Percentiles rank a stretch among this genome's conserved stretches.
phyloP scores from a whole-genome alignment of 2,797 vertebrate genomes.

The Bufotes viridis region DNA sequence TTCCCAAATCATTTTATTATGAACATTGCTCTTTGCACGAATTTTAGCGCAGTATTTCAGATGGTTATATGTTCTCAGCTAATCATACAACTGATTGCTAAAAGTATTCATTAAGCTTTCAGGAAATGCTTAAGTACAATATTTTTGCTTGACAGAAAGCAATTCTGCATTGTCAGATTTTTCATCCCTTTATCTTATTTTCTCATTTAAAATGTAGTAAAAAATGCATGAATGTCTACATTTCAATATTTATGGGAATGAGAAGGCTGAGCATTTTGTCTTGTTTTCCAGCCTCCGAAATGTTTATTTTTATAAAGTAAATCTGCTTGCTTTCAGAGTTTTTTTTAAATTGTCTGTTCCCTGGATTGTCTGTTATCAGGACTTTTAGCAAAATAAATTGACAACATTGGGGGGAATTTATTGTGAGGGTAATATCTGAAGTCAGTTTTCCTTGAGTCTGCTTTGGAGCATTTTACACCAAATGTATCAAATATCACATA shows the following conservation, averaged over 20 bases:
- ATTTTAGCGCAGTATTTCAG: not conserved
- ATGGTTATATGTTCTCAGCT: not conserved
- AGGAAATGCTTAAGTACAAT: not conserved
- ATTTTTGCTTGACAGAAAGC: slow-evolving; percentile 17
- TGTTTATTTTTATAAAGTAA: not conserved
- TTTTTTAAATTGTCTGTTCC: not conserved
- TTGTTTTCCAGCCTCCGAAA: not conserved
- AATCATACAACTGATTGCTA: slow-evolving; percentile 28
- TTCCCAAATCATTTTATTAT: slow-evolving; percentile 20
- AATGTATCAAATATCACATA: no score
- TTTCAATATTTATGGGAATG: slow-evolving; percentile 22
- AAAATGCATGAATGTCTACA: slow-evolving; percentile 28
- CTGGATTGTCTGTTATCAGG: no score
- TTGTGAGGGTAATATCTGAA: no score
- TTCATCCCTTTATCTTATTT: slow-evolving; percentile 18
- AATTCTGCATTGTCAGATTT: slow-evolving; percentile 20
- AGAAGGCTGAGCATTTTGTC: not conserved
- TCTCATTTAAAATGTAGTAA: slow-evolving; percentile 26
- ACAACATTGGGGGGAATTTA: not conserved
- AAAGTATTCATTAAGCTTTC: slow-evolving; percentile 7
- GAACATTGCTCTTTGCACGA: slow-evolving; percentile 27
- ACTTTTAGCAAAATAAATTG: not conserved
- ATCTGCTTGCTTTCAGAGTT: not conserved
- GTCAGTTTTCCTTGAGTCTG: no score
- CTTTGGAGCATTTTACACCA: no score